Conservation (phyloP, 2,888 invertebrate genomes). For the Nycteola revayana region DNA sequence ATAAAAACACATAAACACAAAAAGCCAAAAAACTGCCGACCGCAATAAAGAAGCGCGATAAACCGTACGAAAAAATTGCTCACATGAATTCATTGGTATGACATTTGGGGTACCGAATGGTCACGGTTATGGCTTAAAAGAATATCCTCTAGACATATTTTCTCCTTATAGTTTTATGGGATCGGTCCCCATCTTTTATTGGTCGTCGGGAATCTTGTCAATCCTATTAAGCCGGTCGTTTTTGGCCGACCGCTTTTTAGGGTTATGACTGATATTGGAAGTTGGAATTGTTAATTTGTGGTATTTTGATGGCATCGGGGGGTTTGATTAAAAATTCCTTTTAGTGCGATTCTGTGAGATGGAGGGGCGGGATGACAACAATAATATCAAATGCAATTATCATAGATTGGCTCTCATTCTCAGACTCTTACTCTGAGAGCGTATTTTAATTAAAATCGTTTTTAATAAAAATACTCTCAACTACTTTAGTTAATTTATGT, state of each 20-base stretch:
- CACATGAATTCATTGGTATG: conserved; percentile 81
- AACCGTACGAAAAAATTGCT: conserved; percentile 74
- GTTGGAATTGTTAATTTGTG: conserved; percentile 57
- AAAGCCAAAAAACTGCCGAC: conserved; percentile 61
- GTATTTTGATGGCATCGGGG: conserved; percentile 37
- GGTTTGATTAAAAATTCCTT: conserved; percentile 29
- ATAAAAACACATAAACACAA: conserved; percentile 59
- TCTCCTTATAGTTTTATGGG: conserved; percentile 77
- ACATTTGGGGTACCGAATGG: conserved; percentile 73
- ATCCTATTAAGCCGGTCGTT: conserved; percentile 67
- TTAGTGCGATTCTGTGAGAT: conserved; percentile 21
- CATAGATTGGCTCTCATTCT: no score
- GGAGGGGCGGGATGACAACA: no score
- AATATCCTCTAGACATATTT: conserved; percentile 64
- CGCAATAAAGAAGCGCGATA: conserved; percentile 80
- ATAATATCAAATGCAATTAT: no score
- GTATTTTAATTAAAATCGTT: no score
- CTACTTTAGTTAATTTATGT: no score
- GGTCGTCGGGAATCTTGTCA: conserved; percentile 72
- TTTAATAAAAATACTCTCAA: no score
- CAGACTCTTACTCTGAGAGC: no score
- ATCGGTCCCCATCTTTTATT: conserved; percentile 75
- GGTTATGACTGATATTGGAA: conserved; percentile 54
- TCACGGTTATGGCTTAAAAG: conserved; percentile 61
- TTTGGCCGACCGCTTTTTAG: conserved; percentile 45